Evolutionary conservation across 2,113 vertebrate genomes (phyloP).

Genomic region (Crotalus horridus): DNA sequence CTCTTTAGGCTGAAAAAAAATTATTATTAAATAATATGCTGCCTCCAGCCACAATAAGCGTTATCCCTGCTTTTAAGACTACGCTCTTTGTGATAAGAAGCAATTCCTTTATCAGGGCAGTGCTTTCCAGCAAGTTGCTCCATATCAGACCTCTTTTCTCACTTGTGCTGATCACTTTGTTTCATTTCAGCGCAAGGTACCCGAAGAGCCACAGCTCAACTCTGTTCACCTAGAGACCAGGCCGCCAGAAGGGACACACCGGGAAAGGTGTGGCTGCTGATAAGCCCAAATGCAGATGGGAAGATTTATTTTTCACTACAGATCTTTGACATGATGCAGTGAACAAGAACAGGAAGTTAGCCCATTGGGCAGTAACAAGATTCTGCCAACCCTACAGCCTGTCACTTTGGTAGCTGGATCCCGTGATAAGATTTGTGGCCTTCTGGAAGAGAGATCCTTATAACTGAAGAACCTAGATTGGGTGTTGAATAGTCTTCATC

Average conservation of each 20-base stretch:
- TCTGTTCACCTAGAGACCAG: conserved; percentile 15
- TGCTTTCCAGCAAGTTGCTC: neutral
- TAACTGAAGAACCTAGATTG: neutral
- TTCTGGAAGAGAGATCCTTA: neutral
- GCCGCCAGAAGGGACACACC: neutral
- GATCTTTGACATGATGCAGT: neutral
- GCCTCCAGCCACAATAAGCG: neutral
- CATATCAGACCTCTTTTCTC: neutral
- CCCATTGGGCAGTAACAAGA: neutral
- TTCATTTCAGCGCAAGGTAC: conserved; percentile 13
- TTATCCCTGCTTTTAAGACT: neutral
- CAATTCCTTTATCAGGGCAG: neutral
- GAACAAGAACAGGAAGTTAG: neutral
- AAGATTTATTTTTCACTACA: neutral
- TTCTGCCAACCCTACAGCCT: neutral
- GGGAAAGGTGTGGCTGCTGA: conserved; percentile 12
- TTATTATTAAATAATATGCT: neutral
- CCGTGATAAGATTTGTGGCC: neutral
- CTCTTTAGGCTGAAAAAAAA: neutral
- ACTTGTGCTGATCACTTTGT: neutral
- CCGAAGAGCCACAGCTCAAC: neutral
- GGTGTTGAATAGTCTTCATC: no score
- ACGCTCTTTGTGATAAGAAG: neutral
- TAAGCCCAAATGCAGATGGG: neutral
- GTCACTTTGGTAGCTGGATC: neutral